Evolutionary conservation across 1,140 invertebrate species (phyloP).

Genomic region (Heliconius congener): DNA sequence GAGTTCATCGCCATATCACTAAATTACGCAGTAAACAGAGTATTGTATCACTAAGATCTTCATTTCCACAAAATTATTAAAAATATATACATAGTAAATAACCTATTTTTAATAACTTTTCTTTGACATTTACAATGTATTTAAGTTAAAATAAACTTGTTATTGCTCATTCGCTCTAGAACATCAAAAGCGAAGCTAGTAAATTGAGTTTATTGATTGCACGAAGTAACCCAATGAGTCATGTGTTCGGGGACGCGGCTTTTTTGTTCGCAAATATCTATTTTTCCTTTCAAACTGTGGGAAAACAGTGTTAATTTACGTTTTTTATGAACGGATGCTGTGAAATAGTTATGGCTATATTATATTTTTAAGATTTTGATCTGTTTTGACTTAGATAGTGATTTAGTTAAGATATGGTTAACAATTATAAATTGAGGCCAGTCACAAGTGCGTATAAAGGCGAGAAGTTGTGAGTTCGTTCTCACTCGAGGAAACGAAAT

Average conservation of each 20-base stretch:
- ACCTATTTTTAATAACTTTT: too few species aligned
- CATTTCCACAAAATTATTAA: too few species aligned
- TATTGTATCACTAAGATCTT: too few species aligned
- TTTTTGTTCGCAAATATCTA: not conserved
- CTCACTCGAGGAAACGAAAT: too few species aligned
- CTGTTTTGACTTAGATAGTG: not conserved
- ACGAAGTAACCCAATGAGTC: conserved; percentile 18
- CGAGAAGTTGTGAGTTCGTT: too few species aligned
- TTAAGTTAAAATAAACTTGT: not conserved
- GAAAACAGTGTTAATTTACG: not conserved
- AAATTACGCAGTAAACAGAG: too few species aligned
- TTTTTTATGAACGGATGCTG: not conserved
- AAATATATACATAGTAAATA: too few species aligned
- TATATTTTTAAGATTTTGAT: not conserved
- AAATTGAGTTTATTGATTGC: conserved; percentile 35
- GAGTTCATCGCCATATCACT: too few species aligned
- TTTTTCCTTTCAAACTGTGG: conserved; percentile 2
- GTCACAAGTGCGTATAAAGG: too few species aligned
- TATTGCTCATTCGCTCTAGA: not conserved
- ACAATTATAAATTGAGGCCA: too few species aligned
- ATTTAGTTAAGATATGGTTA: not conserved
- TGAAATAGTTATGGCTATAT: not conserved
- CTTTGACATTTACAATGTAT: too few species aligned
- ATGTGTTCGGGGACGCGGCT: not conserved
- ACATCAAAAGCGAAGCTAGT: not conserved